A percentile compares a stretch with the other conserved stretches of the same genome.
Conservation (phyloP, 1,140 invertebrate species). For the Drosophila erecta region DNA sequence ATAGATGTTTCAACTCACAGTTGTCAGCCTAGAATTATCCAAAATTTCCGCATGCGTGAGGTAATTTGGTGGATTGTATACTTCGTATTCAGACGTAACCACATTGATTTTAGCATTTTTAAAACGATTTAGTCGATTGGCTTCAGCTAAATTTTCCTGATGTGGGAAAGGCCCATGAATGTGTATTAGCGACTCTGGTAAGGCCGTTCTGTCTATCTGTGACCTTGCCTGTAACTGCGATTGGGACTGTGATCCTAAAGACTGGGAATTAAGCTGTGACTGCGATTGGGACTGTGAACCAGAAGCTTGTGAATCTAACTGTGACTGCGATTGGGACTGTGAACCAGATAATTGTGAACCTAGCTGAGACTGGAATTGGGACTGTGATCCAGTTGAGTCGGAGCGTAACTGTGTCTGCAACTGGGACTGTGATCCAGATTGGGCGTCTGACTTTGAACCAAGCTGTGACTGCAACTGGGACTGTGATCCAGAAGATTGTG, state of each 20-base stretch:
- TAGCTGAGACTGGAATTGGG: too few relatives aligned
- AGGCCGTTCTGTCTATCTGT: not conserved
- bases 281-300: not conserved
- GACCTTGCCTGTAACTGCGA: not conserved
- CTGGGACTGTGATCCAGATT: too few relatives aligned
- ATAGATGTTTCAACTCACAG: conserved; percentile 1
- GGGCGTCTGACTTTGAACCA: too few relatives aligned
- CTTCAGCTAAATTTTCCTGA: too few relatives aligned
- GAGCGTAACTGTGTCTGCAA: too few relatives aligned
- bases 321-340: not conserved
- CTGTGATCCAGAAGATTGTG: too few relatives aligned
- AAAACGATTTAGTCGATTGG: not conserved
- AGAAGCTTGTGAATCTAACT: not conserved
- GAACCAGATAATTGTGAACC: too few relatives aligned
- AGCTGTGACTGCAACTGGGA: too few relatives aligned
- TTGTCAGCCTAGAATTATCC: conserved; percentile 4
- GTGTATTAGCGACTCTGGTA: too few relatives aligned
- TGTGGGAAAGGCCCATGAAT: too few relatives aligned
- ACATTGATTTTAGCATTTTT: not conserved
- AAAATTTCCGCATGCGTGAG: conserved; percentile 4
- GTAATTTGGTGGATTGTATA: not conserved
- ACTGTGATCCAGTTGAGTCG: too few relatives aligned
- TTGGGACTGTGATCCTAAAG: not conserved
- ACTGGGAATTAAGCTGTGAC: not conserved
- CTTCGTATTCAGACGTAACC: not conserved